These are phyloP conservation scores for Alentia gelatinosa DNA, from an alignment of 2,888 invertebrate genomes.

Conservation along the genomic window DNA sequence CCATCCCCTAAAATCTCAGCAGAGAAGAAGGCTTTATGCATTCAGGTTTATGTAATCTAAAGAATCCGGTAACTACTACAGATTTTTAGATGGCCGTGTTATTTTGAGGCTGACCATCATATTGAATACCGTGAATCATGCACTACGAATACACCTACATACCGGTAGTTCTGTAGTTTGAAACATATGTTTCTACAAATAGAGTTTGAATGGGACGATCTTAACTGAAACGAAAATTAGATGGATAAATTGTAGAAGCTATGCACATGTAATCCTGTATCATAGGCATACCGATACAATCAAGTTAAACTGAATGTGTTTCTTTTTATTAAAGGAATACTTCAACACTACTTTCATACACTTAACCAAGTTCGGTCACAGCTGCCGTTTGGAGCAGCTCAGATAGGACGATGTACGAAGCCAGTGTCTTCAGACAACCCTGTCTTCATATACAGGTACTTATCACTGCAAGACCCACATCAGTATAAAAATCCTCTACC, in stretches of 20 bases:
- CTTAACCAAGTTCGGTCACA: not conserved
- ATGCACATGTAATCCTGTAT: not conserved
- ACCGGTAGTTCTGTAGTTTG: not conserved
- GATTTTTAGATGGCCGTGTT: no score
- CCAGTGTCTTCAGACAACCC: not conserved
- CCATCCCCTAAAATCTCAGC: no score
- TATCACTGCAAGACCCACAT: no score
- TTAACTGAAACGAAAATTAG: not conserved
- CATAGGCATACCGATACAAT: not conserved
- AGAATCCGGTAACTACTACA: no score
- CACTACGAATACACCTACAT: not conserved
- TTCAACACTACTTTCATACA: not conserved
- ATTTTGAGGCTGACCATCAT: no score
- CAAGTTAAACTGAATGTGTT: not conserved
- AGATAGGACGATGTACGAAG: not conserved
- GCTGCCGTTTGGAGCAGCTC: conserved; percentile 17
- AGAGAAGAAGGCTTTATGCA: no score
- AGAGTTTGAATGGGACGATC: not conserved
- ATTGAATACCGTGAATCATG: no score
- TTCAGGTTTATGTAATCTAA: no score
- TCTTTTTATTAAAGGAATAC: not conserved
- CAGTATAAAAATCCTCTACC: no score
- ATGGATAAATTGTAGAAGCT: not conserved
- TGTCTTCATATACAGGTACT: not conserved
- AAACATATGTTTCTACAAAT: not conserved